Conservation (phyloP, 2,888 invertebrate genomes). For the Lepidochitona cinerea region DNA sequence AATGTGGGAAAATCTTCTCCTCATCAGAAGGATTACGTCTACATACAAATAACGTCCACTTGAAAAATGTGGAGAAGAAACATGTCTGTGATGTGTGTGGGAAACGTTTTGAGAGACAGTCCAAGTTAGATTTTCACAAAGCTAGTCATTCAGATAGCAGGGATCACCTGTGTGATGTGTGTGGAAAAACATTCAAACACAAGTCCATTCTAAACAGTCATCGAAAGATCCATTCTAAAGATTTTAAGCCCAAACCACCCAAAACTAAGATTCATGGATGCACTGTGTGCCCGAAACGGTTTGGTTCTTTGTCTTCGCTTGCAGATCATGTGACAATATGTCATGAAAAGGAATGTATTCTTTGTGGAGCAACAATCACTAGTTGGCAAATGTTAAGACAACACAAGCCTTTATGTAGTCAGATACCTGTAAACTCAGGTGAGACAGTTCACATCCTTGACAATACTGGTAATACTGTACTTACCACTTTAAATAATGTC, state of each 20-base stretch:
- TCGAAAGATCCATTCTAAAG: no score
- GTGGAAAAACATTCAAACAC: neutral
- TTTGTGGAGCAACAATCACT: neutral
- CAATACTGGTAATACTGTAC: no score
- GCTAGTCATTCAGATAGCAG: neutral
- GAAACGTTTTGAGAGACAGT: neutral
- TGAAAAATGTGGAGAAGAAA: neutral
- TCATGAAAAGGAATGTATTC: neutral
- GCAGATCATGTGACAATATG: neutral
- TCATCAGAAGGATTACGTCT: neutral
- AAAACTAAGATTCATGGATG: neutral
- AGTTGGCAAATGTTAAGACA: no score
- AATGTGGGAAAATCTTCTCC: neutral
- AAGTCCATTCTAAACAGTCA: no score
- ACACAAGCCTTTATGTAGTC: no score
- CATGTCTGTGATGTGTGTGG: neutral
- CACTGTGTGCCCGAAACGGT: neutral
- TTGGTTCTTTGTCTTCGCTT: neutral
- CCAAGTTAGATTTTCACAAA: neutral
- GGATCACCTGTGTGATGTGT: neutral
- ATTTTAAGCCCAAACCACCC: neutral
- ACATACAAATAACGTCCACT: neutral
- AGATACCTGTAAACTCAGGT: no score
- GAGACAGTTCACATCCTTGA: no score
- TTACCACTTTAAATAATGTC: no score